Evolutionary conservation across 2,888 invertebrate genomes (phyloP).

Genomic region (Nineta flava): DNA sequence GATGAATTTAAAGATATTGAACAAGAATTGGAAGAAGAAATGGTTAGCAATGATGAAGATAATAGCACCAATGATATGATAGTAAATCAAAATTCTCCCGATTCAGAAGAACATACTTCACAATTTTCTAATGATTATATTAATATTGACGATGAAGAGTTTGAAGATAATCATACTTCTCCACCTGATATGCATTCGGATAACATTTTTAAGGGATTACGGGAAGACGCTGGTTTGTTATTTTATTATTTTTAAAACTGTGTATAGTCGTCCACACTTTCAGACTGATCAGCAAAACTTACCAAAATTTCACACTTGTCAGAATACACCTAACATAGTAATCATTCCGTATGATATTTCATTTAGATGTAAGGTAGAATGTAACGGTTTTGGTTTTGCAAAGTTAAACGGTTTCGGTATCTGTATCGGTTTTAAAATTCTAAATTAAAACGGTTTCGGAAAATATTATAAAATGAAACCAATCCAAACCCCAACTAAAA

Average conservation of each 20-base stretch:
- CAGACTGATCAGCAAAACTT: background rate
- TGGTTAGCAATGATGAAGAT: constrained; percentile 1
- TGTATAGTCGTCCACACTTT: no score
- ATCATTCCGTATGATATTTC: no score
- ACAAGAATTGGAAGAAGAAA: constrained; percentile 1
- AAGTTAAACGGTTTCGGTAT: no score
- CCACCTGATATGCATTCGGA: constrained; percentile 21
- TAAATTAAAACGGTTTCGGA: no score
- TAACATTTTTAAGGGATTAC: constrained; percentile 23
- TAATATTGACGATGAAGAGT: constrained; percentile 12
- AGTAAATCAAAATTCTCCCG: background rate
- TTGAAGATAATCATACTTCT: constrained; percentile 18
- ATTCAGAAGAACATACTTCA: background rate
- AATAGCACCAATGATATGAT: background rate
- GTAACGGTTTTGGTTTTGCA: no score
- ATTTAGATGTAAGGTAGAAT: no score
- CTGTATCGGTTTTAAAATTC: no score
- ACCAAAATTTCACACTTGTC: no score
- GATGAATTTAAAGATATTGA: background rate
- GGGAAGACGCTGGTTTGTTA: constrained; percentile 21
- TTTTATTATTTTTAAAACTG: no score
- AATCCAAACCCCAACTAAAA: no score
- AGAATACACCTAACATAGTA: background rate
- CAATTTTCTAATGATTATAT: background rate
- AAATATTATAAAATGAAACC: no score